Percentiles rank a stretch among this genome's conserved stretches.
Conservation (phyloP, 2,113 vertebrate genomes). For the Tachycineta bicolor region DNA sequence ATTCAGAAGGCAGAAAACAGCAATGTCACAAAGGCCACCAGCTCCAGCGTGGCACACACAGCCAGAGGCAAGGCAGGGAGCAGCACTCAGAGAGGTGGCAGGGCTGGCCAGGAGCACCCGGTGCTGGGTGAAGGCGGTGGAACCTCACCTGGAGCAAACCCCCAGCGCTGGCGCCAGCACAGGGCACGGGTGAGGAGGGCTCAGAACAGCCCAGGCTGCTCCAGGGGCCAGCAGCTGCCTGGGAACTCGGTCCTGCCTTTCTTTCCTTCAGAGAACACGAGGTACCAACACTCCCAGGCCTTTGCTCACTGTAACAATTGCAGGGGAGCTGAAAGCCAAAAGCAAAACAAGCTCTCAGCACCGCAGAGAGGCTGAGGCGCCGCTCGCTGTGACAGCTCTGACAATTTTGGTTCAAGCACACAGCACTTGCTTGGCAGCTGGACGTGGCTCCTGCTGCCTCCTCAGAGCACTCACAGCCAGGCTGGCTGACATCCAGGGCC, state of each 20-base stretch:
- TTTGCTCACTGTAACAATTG: neutral
- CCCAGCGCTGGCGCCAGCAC: neutral
- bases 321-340: neutral
- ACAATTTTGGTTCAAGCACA: neutral
- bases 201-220: neutral
- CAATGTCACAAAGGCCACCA: neutral
- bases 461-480: neutral
- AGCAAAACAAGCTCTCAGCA: neutral
- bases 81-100: neutral
- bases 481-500: neutral
- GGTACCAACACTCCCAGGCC: neutral
- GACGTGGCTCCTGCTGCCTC: neutral
- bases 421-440: neutral
- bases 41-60: rapidly evolving
- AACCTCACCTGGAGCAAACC: neutral
- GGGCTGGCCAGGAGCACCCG: neutral
- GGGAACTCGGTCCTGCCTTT: neutral
- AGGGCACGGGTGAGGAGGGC: neutral
- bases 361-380: neutral
- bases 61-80: neutral
- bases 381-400: neutral
- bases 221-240: neutral
- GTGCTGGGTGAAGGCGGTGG: neutral
- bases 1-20: neutral
- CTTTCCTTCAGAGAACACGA: neutral